Conservation (phyloP, 2,113 vertebrate genomes). For the Meles meles region DNA sequence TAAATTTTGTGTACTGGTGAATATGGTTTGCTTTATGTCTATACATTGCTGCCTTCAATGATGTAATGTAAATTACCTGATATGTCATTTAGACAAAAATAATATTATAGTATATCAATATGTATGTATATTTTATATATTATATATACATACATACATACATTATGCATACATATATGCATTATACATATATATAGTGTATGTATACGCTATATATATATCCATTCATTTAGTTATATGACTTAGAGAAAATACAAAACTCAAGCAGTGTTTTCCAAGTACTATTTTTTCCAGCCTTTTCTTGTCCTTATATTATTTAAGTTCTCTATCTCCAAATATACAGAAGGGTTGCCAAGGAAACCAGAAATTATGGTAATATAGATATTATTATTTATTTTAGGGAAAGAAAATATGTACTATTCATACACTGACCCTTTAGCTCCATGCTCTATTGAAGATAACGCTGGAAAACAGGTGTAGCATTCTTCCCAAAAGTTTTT, state of each 20-base stretch:
- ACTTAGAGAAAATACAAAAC: background rate
- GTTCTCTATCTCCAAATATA: background rate
- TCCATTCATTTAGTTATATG: background rate
- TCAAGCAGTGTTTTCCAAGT: background rate
- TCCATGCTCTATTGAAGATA: background rate
- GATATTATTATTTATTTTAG: conserved; percentile 47
- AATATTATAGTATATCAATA: background rate
- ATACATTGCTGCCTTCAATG: background rate
- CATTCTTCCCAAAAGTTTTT: background rate
- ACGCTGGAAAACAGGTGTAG: background rate
- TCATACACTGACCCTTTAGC: conserved; percentile 7
- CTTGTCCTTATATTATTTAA: conserved; percentile 9
- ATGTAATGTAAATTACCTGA: too few species aligned
- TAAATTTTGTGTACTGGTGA: background rate
- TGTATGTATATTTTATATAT: background rate
- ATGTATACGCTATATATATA: background rate
- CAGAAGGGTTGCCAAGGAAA: conserved; percentile 68
- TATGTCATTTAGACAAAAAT: background rate
- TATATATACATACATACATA: background rate
- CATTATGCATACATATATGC: background rate
- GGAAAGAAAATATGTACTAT: background rate
- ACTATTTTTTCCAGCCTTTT: background rate
- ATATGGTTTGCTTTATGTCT: background rate
- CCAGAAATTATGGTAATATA: conserved; percentile 48
- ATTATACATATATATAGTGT: background rate